Evolutionary conservation across 2,797 vertebrate species (phyloP), one percentile per base, ranked within the genome.

Genomic region (Rhadinocentrus ornatus): DNA sequence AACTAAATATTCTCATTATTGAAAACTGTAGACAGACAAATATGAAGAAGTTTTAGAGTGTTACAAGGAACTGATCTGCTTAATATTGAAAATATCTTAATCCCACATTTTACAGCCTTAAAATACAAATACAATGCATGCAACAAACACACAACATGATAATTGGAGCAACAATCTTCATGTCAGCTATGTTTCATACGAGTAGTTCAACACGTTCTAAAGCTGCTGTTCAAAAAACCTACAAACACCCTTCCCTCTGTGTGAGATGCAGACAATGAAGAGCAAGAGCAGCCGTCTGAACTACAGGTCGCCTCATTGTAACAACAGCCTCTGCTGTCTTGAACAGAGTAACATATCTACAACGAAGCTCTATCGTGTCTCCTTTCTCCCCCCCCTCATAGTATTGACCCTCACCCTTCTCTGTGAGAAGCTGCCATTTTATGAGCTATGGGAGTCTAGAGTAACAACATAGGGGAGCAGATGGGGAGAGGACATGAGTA

Each of bases 381-480:
- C 66, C 64, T 76, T 74, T 66, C 78, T 73, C 66, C 78, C 72
- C 71, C 78, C 66, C 55, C 71, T 64, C 50, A 62, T 66, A 69
- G 55, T 85, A 90, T 90, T 88, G 93, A 93, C 88, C 86, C 86
- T 78, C 66, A 54, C 56, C 61, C 86, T 78, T 73, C 65, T 83
- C 66, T 84, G 62, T 37, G 44, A 71, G 56, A 64, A 68, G 77
- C 54, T 15, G 59, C 66, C 22, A 2, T 46, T 75, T 85, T 67
- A 78, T 78, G 85, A 88, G 87, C 83, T 54, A 12, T 60, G 86
- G 78, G 85, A 90, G 76, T 83, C 35, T 92, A 71, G 78, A 77
- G 53, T 89, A 81, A 80, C 89, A 61, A 65, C 61, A 11, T 58
- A 53, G 56, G 22, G 60, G 57, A 10, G 50, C 16, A 35, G n/a